phyloP scores from a whole-genome alignment of 2,888 invertebrate genomes.

The Sarcophaga caerulescens region DNA sequence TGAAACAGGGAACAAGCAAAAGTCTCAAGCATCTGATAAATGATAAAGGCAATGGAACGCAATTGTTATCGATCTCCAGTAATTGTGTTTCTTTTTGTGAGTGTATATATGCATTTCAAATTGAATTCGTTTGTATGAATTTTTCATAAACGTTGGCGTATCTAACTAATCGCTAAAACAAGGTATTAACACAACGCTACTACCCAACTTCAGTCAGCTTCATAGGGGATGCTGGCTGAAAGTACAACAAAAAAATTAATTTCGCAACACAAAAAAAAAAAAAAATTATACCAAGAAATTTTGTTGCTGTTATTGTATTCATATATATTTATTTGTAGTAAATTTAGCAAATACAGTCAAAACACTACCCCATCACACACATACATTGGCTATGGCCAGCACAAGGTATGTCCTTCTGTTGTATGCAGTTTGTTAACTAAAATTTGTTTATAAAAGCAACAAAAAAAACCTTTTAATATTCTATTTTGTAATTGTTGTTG shows the following conservation, averaged over 20 bases:
- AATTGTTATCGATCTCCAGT: neutral
- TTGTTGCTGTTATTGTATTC: neutral
- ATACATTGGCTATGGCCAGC: neutral
- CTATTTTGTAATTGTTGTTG: neutral
- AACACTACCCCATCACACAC: no score
- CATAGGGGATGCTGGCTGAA: no score
- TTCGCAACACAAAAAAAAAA: neutral
- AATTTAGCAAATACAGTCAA: neutral
- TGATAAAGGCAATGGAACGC: no score
- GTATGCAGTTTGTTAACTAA: constrained; percentile 28
- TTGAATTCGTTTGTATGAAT: neutral
- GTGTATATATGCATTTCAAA: neutral
- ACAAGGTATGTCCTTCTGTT: neutral
- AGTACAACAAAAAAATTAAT: no score
- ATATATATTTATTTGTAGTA: neutral
- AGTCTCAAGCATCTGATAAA: no score
- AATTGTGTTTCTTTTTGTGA: neutral
- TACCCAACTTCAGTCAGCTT: neutral
- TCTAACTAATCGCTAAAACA: constrained; percentile 51
- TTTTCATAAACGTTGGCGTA: constrained; percentile 37
- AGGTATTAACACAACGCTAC: constrained; percentile 43
- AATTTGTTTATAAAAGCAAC: constrained; percentile 42
- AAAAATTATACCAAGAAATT: constrained; percentile 14
- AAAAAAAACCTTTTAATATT: constrained; percentile 25
- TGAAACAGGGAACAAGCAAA: no score